These are phyloP conservation scores for Pomacea maculata DNA, from an alignment of 1,140 invertebrate species.

Conservation along the genomic window DNA sequence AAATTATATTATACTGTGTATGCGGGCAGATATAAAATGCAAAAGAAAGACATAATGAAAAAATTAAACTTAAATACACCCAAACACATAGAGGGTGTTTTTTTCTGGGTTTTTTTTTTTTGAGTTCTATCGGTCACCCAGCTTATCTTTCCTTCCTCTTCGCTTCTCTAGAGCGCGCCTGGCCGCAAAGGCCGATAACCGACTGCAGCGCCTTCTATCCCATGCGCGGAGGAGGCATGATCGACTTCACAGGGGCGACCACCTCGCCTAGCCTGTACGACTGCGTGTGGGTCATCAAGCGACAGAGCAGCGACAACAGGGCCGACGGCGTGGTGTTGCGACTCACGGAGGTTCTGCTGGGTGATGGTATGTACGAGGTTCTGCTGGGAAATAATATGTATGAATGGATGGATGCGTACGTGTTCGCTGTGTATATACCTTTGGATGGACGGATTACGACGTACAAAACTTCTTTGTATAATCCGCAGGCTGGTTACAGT, in stretches of 20 bases:
- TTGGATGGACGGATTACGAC: too few relatives aligned
- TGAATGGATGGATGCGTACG: too few relatives aligned
- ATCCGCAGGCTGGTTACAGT: constrained; percentile 47
- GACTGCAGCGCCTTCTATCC: constrained; percentile 51
- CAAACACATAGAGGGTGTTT: too few relatives aligned
- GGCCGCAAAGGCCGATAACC: constrained; percentile 37
- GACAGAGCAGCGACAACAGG: constrained; percentile 33
- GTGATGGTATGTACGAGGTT: constrained; percentile 45
- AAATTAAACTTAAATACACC: too few relatives aligned
- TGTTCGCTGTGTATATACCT: too few relatives aligned
- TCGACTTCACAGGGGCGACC: constrained; percentile 42
- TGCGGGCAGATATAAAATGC: too few relatives aligned
- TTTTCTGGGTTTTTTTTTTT: too few relatives aligned
- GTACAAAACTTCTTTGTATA: too few relatives aligned
- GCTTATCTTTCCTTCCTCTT: background rate
- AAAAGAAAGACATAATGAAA: too few relatives aligned
- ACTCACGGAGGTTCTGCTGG: constrained; percentile 47
- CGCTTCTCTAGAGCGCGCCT: constrained; percentile 31
- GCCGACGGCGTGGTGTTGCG: constrained; percentile 50
- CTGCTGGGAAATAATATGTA: too few relatives aligned
- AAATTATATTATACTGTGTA: too few relatives aligned
- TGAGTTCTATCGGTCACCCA: too few relatives aligned
- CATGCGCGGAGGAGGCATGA: constrained; percentile 44
- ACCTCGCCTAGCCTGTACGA: constrained; percentile 46
- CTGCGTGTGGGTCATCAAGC: constrained; percentile 58